Evolutionary conservation across 2,888 invertebrate species (phyloP), one percentile per base, ranked within the genome.

Genomic region (Plagodis pulveraria): DNA sequence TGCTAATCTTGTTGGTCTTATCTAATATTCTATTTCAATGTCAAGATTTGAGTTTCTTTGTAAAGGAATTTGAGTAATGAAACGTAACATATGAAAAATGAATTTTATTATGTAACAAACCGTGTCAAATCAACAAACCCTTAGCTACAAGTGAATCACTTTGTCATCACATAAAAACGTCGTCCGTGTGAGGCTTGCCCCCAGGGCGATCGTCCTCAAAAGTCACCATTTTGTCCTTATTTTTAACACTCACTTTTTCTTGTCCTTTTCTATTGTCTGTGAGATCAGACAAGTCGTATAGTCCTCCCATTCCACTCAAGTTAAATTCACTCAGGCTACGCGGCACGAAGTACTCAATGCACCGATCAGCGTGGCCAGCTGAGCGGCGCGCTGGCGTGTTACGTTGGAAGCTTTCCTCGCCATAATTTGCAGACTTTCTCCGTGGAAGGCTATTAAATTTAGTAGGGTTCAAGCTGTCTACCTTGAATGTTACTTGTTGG

Each of bases 271-370:
- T 75, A 63, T 79, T 72, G 63, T 80, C 76, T 58, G 22, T 9
- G 9, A 52, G 42, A 6, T 47, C 46, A 47, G 73, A 63, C 45
- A 81, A 70, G 32, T 81, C 80, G 62, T 73, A 77, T 56, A 83
- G 62, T 63, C 65, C 53, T 0, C 73, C 95, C 94, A 50, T 94
- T 92, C 7, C 95, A 42, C 96, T 95, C 58, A 97, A 84, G 81
- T 97, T 96, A 77, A 97, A 97, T 81, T 97, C 97, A 85, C 97
- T 97, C 58, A 97, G 94, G 84, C 96, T 96, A 59, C 97, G 93
- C 63, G 97, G 97, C 64, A 97, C 96, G 81, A 97, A 97, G 83
- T 97, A 97, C 80, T 97, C 97, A 58, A 96, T 92, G 65, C 96
- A 94, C 48, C 94, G 94, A 71, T 95, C 95, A 9, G 94, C 93